phyloP scores from a whole-genome alignment of 2,888 invertebrate species.

The Lasioglossum oenotherae region DNA sequence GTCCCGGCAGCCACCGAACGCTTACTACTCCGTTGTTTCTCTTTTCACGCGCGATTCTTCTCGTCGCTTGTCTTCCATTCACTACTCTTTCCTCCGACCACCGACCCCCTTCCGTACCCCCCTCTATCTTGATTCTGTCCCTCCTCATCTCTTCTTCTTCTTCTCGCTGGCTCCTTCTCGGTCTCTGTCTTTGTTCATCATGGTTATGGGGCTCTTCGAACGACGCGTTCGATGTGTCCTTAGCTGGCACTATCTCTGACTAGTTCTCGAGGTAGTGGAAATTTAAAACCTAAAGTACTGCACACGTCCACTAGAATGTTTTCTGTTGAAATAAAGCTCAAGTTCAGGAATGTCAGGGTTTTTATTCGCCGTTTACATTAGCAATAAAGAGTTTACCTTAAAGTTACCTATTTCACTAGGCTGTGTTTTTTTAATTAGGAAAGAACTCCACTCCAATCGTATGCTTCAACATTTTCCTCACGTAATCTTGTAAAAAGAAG shows the following conservation, averaged over 20 bases:
- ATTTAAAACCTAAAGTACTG: too few relatives aligned
- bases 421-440: too few relatives aligned
- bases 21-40: conserved; percentile 60
- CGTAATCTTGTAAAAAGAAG: neutral
- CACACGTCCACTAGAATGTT: neutral
- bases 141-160: neutral
- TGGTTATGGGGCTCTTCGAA: conserved; percentile 17
- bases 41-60: conserved; percentile 67
- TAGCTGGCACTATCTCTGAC: neutral
- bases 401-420: too few relatives aligned
- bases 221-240: conserved; percentile 5
- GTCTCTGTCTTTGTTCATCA: neutral
- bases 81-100: conserved; percentile 43
- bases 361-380: too few relatives aligned
- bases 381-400: too few relatives aligned
- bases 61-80: conserved; percentile 67
- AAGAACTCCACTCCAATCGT: too few relatives aligned
- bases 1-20: conserved; percentile 17
- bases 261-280: too few relatives aligned
- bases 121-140: neutral
- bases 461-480: neutral
- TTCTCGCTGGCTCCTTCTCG: neutral
- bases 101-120: neutral
- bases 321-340: too few relatives aligned
- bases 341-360: too few relatives aligned